phyloP scores from a whole-genome alignment of 2,113 vertebrate species.

The Tragelaphus buxtoni region DNA sequence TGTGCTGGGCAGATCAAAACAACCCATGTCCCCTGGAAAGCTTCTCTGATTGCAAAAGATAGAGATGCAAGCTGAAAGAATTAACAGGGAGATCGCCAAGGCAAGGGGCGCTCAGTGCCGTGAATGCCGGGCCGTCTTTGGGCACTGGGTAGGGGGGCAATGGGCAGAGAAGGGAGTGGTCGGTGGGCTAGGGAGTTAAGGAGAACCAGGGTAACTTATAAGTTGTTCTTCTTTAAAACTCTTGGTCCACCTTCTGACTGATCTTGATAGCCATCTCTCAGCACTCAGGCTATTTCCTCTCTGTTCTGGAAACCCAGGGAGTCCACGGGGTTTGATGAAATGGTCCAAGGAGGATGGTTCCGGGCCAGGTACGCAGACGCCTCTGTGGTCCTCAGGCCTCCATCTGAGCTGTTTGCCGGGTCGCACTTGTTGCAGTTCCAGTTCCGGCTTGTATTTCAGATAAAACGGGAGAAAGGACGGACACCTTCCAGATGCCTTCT shows the following conservation, averaged over 20 bases:
- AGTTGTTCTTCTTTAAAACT: background rate
- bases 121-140: background rate
- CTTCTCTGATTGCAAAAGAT: background rate
- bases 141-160: no score
- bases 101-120: background rate
- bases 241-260: background rate
- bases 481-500: background rate
- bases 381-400: background rate
- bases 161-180: background rate
- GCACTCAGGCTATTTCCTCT: background rate
- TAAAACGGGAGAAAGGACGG: background rate
- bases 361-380: background rate
- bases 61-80: background rate
- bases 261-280: background rate
- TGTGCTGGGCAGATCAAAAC: background rate
- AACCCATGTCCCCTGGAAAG: background rate
- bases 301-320: background rate
- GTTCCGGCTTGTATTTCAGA: background rate
- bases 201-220: background rate
- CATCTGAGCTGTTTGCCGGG: accelerated
- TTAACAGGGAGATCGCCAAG: background rate
- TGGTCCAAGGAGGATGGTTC: background rate
- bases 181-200: background rate
- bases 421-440: no score
- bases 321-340: background rate